Evolutionary conservation across 2,888 invertebrate species (phyloP), one percentile per base, ranked within the genome.

Genomic region (Diogma glabrata): DNA sequence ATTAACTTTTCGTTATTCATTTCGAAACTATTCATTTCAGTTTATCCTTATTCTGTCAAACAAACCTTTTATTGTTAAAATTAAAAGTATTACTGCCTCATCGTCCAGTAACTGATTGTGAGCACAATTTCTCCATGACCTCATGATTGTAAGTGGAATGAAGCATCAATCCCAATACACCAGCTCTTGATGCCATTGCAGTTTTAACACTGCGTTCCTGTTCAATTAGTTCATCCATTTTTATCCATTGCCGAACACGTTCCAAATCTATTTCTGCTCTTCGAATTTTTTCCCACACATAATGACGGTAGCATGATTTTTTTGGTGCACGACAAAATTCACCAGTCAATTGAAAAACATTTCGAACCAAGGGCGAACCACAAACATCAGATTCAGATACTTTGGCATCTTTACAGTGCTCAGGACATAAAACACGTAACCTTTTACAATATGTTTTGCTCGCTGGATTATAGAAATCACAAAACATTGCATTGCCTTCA

Each of bases 61-160:
- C n/a, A n/a, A n/a, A n/a, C n/a, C n/a, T n/a, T n/a, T n/a, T n/a
- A n/a, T n/a, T n/a, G n/a, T n/a, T n/a, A n/a, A n/a, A n/a, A n/a
- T n/a, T n/a, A n/a, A n/a, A n/a, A n/a, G n/a, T n/a, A n/a, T n/a
- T n/a, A n/a, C n/a, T n/a, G n/a, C n/a, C n/a, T n/a, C n/a, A n/a
- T n/a, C n/a, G n/a, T n/a, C n/a, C n/a, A n/a, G n/a, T n/a, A n/a
- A n/a, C 46, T 3, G 46, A 33, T 33, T 67, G 67, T 8, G 69
- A 61, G 26, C 67, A 67, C 57, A 82, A 72, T 59, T 80, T 77
- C 61, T 88, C 87, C 83, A 90, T 87, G 1, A 89, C 77, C 59
- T 90, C 91, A 64, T 95, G 93, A 71, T 95, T 92, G 65, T 92
- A 92, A 0, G 95, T 95, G 6, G 95, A 93, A 67, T 97, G 95